Conservation (phyloP, 92 coral and sea anemone genomes). For the Palythoa caribaeorum region DNA sequence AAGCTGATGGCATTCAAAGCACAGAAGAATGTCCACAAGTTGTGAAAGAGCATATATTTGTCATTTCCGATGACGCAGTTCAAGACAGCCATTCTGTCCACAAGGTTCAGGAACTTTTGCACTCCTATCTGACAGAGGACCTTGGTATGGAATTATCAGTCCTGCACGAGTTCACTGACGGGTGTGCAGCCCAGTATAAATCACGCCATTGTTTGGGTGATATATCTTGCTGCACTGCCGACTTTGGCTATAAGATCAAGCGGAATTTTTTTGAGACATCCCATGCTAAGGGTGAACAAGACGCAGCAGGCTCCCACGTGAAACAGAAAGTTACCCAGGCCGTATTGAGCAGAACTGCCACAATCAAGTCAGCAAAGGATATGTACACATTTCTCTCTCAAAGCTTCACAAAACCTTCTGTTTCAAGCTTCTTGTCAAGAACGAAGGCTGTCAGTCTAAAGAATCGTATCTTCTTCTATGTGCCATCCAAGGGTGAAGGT, state of each 20-base stretch:
- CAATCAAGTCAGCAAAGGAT: no score
- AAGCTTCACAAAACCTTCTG: no score
- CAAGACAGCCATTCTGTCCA: constrained; percentile 26
- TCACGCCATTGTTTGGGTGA: constrained; percentile 31
- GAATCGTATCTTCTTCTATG: no score
- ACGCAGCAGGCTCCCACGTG: no score
- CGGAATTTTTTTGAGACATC: no score
- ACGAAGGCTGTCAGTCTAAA: no score
- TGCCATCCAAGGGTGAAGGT: no score
- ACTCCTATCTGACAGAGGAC: constrained; percentile 29
- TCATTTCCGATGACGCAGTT: constrained; percentile 29
- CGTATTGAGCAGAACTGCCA: no score
- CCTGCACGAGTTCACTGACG: constrained; percentile 30
- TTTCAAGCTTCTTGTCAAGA: no score
- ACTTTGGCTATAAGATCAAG: constrained; percentile 38
- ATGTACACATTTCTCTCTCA: no score
- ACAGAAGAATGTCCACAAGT: constrained; percentile 34
- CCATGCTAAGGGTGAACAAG: no score
- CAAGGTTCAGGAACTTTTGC: constrained; percentile 39
- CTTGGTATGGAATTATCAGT: constrained; percentile 43
- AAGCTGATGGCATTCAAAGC: constrained; percentile 41
- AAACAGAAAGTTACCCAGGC: no score
- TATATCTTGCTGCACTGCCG: constrained; percentile 43
- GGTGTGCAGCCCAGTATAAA: constrained; percentile 21
- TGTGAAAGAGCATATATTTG: constrained; percentile 41